Base-by-base conservation (phyloP, 1,140 invertebrate genomes). In the Lepidotrigona ventralis region DNA sequence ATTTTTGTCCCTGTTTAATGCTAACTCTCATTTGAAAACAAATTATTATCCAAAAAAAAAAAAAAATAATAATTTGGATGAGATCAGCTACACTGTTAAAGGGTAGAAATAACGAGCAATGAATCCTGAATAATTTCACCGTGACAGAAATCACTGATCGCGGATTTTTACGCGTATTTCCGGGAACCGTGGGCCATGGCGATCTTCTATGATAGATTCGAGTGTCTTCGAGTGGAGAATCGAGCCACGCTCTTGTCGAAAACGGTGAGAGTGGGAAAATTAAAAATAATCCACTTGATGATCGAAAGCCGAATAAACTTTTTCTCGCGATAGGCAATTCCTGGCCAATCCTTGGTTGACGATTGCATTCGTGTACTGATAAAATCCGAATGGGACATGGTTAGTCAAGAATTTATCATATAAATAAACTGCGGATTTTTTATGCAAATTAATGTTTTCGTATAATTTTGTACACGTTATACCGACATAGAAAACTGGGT, bases 161-260 rank as follows among this genome's bases (percentile, higher is more conserved):
- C 91, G 0, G 96, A 96, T 89, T 93, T 97, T 15, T 96, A 94
- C 86, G 93, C 94, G 2, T 96, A 95, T 89, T 96, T 97, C 91
- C 92, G 92, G 14, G 94, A 96, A 81, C 95, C 96, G 3, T 96
- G 96, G 96, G 93, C 95, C 51, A 94, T 93, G 63, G 95, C 95
- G 0, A 83, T 96, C 26, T 96, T 95, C 87, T 94, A 95, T 79
- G 95, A 96, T 83, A 92, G 93, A 63, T 96, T 96, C 89, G 89
- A 92, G 14, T 85, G 93, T 23, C 87, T 96, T 9, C 69, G 94
- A 39, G 80, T 87, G 4, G 89, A 92, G 84, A 90, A 92, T 78
- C 74, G 86, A 14, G 79, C 79, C 1, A 78, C 39, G 12, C 72
- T 91, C 23, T 17, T 86, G 15, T 89, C 87, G 14, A 79, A 73